Evolutionary conservation across 2,888 invertebrate genomes (phyloP), one percentile per base, ranked within the genome.

Genomic region (Archips xylosteana): DNA sequence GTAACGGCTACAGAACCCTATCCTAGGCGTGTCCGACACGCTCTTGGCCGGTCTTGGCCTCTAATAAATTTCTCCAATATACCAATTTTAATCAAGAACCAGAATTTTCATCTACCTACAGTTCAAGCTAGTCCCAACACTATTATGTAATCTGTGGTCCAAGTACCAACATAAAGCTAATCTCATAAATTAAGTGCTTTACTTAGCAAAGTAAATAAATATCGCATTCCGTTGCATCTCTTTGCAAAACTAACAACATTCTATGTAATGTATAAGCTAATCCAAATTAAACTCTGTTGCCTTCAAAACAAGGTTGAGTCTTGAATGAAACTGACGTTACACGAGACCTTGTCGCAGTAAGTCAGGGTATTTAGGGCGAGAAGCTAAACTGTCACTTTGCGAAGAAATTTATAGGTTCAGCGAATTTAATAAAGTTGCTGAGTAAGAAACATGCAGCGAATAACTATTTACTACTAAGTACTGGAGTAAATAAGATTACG

Each of bases 181-280:
- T 34, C 34, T 59, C 5, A 12, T 13, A 34, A 34, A 34, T 13
- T 12, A 34, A 59, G 13, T 34, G 34, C 36, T 13, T 12, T 34
- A 60, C 36, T 60, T 60, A 36, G 36, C 6, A 60, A n/a, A 60
- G 59, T 36, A 34, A 60, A 60, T 36, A 34, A 60, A 60, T 12
- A 34, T 6, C 36, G 13, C 47, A 47, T 47, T 47, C 47, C 47
- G 5, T 13, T 47, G 47, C 13, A 47, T 13, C 45, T 47, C 10
- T 10, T 45, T 4, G 47, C 47, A 3, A 47, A 47, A 13, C 13
- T 47, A 47, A 47, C 47, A 47, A 47, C 13, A 13, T 47, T 47
- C 13, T 13, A 47, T 5, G 47, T 47, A 47, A 13, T 2, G 10
- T 47, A 13, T 13, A 47, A 12, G 47, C 10, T 13, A 47, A 13